phyloP scores from a whole-genome alignment of 2,888 invertebrate species.

The Sialis fuliginosa region DNA sequence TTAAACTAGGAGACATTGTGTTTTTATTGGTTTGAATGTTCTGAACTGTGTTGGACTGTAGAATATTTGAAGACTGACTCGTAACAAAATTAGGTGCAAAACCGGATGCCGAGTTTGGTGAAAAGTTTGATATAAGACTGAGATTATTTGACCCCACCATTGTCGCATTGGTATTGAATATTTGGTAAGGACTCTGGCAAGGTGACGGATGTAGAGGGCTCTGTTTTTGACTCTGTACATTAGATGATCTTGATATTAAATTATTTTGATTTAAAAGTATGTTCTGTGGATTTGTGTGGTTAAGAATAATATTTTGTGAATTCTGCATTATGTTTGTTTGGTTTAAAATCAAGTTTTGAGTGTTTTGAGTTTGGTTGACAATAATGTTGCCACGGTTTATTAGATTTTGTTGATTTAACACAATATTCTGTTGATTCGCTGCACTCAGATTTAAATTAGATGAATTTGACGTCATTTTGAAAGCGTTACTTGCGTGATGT shows the following conservation, averaged over 20 bases:
- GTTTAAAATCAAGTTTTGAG: constrained; percentile 6
- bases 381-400: constrained; percentile 6
- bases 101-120: not conserved
- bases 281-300: constrained; percentile 5
- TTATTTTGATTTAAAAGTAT: constrained; percentile 5
- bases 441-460: constrained; percentile 5
- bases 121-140: constrained; percentile 16
- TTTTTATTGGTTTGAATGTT: constrained; percentile 1
- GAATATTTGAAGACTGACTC: constrained; percentile 1
- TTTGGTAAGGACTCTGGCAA: constrained; percentile 17
- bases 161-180: constrained; percentile 26
- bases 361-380: constrained; percentile 6
- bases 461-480: constrained; percentile 5
- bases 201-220: constrained; percentile 4
- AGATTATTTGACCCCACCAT: constrained; percentile 27
- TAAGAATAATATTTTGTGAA: constrained; percentile 5
- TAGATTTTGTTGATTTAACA: constrained; percentile 5
- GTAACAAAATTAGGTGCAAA: constrained; percentile 1
- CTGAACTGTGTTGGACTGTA: not conserved
- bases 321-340: constrained; percentile 7
- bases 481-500: not conserved
- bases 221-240: constrained; percentile 5
- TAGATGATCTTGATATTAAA: constrained; percentile 2
- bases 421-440: constrained; percentile 6
- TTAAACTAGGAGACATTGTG: constrained; percentile 1